Evolutionary conservation across 2,888 invertebrate genomes (phyloP).

Genomic region (Leucophenga maculata): DNA sequence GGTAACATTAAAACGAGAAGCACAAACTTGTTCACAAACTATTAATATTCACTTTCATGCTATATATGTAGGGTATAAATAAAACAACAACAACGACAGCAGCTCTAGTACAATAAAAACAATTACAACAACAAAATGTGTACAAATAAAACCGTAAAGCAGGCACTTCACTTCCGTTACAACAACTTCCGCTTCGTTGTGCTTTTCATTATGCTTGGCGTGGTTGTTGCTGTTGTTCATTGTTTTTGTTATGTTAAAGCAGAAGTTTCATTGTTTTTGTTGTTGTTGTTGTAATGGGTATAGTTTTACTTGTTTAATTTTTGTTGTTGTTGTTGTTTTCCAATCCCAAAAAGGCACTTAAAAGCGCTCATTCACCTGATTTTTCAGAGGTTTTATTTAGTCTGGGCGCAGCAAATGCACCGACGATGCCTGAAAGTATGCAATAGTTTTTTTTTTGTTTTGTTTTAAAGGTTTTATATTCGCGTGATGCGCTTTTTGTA

Average conservation of each 20-base stretch:
- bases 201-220: conserved; percentile 39
- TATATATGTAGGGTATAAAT: conserved; percentile 24
- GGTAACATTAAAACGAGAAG: too few species aligned
- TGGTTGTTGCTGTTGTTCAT: conserved; percentile 39
- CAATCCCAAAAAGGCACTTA: conserved; percentile 57
- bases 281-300: conserved; percentile 37
- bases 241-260: conserved; percentile 14
- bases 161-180: conserved; percentile 54
- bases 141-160: conserved; percentile 36
- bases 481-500: not conserved
- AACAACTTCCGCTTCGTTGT: conserved; percentile 55
- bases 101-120: conserved; percentile 28
- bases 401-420: not conserved
- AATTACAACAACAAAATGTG: conserved; percentile 41
- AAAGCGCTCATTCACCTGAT: conserved; percentile 64
- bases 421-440: conserved; percentile 38
- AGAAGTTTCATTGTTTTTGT: conserved; percentile 28
- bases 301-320: too few species aligned
- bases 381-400: conserved; percentile 38
- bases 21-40: too few species aligned
- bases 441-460: conserved; percentile 36
- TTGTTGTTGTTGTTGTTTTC: conserved; percentile 46
- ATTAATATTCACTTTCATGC: not conserved
- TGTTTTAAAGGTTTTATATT: not conserved
- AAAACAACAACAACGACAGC: conserved; percentile 31